These are phyloP conservation scores for Bombyx mandarina DNA, from an alignment of 1,140 invertebrate genomes.

Conservation along the genomic window DNA sequence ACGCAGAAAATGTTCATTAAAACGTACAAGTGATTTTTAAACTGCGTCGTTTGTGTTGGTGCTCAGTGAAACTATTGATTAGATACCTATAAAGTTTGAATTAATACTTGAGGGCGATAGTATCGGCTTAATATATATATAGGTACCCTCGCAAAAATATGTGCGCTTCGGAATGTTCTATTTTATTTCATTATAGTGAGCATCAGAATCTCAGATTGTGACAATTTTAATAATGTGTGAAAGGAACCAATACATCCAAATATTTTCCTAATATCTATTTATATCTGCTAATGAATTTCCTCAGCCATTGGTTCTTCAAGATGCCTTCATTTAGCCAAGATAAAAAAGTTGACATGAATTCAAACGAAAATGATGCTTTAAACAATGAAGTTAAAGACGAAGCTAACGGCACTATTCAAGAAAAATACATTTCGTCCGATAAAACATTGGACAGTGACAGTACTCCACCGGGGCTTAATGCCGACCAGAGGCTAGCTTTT, in stretches of 20 bases:
- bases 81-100: slow-evolving; percentile 16
- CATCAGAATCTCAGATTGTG: too few relatives aligned
- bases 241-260: too few relatives aligned
- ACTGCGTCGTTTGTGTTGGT: slow-evolving; percentile 21
- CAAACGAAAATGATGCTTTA: slow-evolving; percentile 37
- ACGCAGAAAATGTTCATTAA: slow-evolving; percentile 32
- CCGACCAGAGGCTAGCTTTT: slow-evolving; percentile 48
- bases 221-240: too few relatives aligned
- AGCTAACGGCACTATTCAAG: slow-evolving; percentile 24
- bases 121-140: slow-evolving; percentile 17
- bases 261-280: too few relatives aligned
- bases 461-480: slow-evolving; percentile 37
- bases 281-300: slow-evolving; percentile 19
- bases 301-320: slow-evolving; percentile 22
- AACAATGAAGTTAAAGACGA: slow-evolving; percentile 33
- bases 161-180: background rate
- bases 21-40: slow-evolving; percentile 22
- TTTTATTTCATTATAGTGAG: background rate
- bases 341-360: slow-evolving; percentile 51
- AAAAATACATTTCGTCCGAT: slow-evolving; percentile 13
- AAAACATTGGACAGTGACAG: slow-evolving; percentile 11
- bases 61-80: slow-evolving; percentile 21
- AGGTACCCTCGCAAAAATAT: slow-evolving; percentile 4
- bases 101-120: slow-evolving; percentile 12
- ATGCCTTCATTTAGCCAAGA: slow-evolving; percentile 62